Evolutionary conservation across 2,113 vertebrate species (phyloP).

Genomic region (Pandion haliaetus): DNA sequence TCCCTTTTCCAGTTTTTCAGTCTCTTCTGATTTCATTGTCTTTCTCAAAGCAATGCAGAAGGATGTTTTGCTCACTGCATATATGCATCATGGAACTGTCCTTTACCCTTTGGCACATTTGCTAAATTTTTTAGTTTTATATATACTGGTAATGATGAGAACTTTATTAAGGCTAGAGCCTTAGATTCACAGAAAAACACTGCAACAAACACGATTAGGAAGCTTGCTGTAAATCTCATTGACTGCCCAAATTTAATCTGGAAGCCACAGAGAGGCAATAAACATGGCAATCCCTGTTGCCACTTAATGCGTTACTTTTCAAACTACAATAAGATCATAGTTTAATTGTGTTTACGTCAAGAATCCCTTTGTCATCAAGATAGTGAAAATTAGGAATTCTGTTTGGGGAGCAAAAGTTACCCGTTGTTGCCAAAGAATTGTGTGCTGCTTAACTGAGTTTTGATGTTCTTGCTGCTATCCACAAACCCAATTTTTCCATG

Average conservation of each 20-base stretch:
- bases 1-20: neutral
- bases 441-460: conserved; percentile 1
- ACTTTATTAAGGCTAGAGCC: neutral
- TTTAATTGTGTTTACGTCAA: neutral
- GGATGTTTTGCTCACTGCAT: neutral
- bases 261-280: neutral
- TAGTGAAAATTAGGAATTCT: neutral
- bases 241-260: neutral
- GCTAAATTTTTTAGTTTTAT: neutral
- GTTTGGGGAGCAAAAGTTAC: neutral
- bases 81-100: neutral
- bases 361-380: neutral
- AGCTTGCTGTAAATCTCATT: neutral
- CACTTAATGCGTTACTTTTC: neutral
- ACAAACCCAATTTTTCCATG: neutral
- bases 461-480: neutral
- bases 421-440: neutral
- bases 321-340: neutral
- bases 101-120: neutral
- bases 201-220: neutral
- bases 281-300: neutral
- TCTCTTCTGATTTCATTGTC: neutral
- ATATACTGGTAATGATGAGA: neutral
- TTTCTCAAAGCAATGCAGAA: neutral
- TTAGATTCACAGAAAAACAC: neutral